A percentile compares a stretch with the other conserved stretches of the same genome.
These are phyloP conservation scores for Eupristina koningsbergeri DNA, from an alignment of 1,140 invertebrate genomes.

Conservation along the genomic window DNA sequence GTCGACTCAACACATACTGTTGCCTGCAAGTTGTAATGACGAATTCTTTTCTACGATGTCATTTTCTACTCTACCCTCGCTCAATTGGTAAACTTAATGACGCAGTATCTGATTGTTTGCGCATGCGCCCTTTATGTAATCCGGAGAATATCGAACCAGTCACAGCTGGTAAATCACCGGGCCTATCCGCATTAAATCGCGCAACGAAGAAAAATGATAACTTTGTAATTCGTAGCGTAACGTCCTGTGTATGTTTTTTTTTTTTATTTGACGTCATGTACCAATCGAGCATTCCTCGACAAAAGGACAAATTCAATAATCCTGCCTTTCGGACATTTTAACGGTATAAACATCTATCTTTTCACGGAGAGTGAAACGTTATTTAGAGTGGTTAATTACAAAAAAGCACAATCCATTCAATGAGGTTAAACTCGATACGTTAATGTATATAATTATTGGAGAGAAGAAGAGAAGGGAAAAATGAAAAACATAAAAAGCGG, in stretches of 20 bases:
- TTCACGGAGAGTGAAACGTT: not conserved
- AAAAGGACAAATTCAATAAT: constrained; percentile 31
- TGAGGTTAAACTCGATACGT: constrained; percentile 12
- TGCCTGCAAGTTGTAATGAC: not conserved
- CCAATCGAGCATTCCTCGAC: constrained; percentile 42
- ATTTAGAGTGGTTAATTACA: too few relatives aligned
- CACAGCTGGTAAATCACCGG: constrained; percentile 50
- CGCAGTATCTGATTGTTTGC: constrained; percentile 37
- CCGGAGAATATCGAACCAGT: constrained; percentile 70
- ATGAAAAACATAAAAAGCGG: constrained; percentile 58
- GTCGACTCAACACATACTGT: not conserved
- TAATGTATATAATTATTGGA: not conserved
- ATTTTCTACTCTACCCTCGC: not conserved
- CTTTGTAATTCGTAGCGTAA: not conserved
- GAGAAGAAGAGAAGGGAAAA: constrained; percentile 60
- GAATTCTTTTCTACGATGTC: not conserved
- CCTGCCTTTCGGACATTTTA: not conserved
- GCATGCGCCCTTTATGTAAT: constrained; percentile 66
- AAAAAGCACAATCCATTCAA: not conserved
- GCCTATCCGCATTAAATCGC: constrained; percentile 24
- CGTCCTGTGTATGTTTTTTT: constrained; percentile 47
- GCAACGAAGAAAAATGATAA: not conserved
- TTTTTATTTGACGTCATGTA: constrained; percentile 48
- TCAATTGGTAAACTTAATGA: not conserved
- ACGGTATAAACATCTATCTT: too few relatives aligned